These are phyloP conservation scores for Eristalinus sepulchralis DNA, from an alignment of 2,888 invertebrate genomes.

Conservation along the genomic window DNA sequence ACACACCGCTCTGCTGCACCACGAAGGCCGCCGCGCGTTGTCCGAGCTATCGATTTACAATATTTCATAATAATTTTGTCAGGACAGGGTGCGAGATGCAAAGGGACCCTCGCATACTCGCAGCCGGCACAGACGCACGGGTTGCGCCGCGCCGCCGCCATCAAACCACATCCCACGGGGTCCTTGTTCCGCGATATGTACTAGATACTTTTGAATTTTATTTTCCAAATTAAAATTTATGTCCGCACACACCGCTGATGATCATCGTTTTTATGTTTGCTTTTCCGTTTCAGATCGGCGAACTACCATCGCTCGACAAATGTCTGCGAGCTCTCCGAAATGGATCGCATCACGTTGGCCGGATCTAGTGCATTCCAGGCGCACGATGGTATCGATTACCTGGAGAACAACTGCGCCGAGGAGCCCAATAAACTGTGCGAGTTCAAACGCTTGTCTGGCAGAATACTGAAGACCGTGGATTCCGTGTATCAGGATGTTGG, in stretches of 20 bases:
- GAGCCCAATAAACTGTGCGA: slow-evolving; percentile 95
- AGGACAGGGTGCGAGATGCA: slow-evolving; percentile 32
- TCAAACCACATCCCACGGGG: slow-evolving; percentile 52
- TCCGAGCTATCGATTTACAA: slow-evolving; percentile 69
- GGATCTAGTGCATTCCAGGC: slow-evolving; percentile 90
- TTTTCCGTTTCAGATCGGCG: slow-evolving; percentile 86
- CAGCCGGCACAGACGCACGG: background rate
- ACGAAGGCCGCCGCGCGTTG: slow-evolving; percentile 33
- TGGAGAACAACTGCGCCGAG: slow-evolving; percentile 96
- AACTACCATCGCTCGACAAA: slow-evolving; percentile 93
- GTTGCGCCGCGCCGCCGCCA: background rate
- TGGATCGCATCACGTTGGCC: slow-evolving; percentile 94
- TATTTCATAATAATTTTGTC: slow-evolving; percentile 71
- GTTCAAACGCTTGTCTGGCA: slow-evolving; percentile 92
- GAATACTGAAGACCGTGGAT: slow-evolving; percentile 95
- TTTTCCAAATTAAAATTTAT: slow-evolving; percentile 58
- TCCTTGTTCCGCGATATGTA: slow-evolving; percentile 57
- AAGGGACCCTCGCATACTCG: background rate
- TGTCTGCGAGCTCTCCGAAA: slow-evolving; percentile 93
- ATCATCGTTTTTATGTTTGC: slow-evolving; percentile 53
- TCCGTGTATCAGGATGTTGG: slow-evolving; percentile 95
- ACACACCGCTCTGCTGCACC: background rate
- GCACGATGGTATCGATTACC: slow-evolving; percentile 88
- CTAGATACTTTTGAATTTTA: slow-evolving; percentile 46
- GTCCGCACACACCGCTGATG: slow-evolving; percentile 51